A percentile compares a stretch with the other conserved stretches of the same genome.
phyloP scores from a whole-genome alignment of 2,888 invertebrate species.

The Macropis europaea region DNA sequence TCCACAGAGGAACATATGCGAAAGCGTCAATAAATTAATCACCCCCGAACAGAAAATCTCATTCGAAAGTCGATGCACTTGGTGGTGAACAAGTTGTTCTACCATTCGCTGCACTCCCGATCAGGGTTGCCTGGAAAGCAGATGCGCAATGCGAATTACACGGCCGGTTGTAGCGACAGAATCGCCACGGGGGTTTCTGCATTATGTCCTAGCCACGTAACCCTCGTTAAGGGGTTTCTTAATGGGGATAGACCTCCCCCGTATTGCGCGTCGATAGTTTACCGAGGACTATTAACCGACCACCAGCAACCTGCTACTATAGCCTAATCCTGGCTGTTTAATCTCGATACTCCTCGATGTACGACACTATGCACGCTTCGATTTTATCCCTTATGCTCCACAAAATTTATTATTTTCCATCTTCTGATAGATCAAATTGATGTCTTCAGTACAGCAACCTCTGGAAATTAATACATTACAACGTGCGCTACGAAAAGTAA shows the following conservation, averaged over 20 bases:
- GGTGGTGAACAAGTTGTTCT: background rate
- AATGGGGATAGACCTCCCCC: conserved; percentile 55
- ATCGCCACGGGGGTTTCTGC: conserved; percentile 57
- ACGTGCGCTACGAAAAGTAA: no score
- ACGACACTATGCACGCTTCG: background rate
- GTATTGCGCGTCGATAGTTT: conserved; percentile 61
- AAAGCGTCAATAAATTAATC: background rate
- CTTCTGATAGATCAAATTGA: no score
- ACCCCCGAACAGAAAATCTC: background rate
- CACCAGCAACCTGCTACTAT: conserved; percentile 51
- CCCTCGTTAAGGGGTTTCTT: conserved; percentile 67
- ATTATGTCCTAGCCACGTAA: conserved; percentile 60
- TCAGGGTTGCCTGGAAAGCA: conserved; percentile 35
- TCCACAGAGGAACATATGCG: background rate
- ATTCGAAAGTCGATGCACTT: background rate
- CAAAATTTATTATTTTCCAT: no score
- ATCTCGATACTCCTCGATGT: conserved; percentile 40
- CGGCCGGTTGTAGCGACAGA: conserved; percentile 42
- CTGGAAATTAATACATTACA: no score
- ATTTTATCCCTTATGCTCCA: background rate
- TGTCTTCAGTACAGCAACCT: no score
- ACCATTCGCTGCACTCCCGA: background rate
- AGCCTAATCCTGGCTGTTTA: conserved; percentile 38
- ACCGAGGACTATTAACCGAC: conserved; percentile 56
- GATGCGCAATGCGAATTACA: conserved; percentile 65